Base-by-base conservation (phyloP, 2,113 vertebrate species). In the Carassius carassius region DNA sequence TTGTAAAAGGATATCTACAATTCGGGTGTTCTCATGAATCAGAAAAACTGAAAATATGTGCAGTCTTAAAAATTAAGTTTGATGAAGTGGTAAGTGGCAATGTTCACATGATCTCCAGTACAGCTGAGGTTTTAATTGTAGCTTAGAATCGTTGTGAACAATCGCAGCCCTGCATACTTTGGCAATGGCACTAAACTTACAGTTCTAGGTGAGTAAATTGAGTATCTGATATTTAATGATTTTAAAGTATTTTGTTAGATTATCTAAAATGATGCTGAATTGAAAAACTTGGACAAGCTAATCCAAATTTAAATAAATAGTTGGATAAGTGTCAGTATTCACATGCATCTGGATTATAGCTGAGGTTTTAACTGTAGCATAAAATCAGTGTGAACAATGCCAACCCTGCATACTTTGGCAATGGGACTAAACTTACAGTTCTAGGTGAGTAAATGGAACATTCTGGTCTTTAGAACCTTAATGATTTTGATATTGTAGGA, bases 131-230 rank as follows among this genome's bases (percentile, higher is more conserved):
- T 84, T 84, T 62, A 72, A 94, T 90, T 1, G 84, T 54, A 54
- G 73, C 47, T 8, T 75, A 51, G 13, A 5, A 54, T 75, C 73
- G 29, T 14, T 75, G 73, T 75, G 73, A 75, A 29, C 73, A 75
- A 7, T 51, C 13, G 44, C 44, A 16, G 0, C 3, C 37, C 44
- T 75, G 73, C 73, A 75, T 62, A 76, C 29, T 9, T 82, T 74
- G 73, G 73, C 14, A 29, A 54, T 17, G 73, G 73, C 14, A 75
- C 73, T 29, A 75, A 51, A 75, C 82, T 91, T 9, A 90, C 85
- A 9, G 90, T 91, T 86, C 83, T 91, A 79, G 88, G 89, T 90
- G 88, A 88, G 89, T 87, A 87, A 92, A 5, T 77, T 47, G 87
- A 89, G 87, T 73, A 25, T 29, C 41, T 75, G 17, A 23, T 62